Percentiles rank a stretch among this genome's conserved stretches.
phyloP scores from a whole-genome alignment of 2,113 vertebrate species.

The Circaetus cinerascens region DNA sequence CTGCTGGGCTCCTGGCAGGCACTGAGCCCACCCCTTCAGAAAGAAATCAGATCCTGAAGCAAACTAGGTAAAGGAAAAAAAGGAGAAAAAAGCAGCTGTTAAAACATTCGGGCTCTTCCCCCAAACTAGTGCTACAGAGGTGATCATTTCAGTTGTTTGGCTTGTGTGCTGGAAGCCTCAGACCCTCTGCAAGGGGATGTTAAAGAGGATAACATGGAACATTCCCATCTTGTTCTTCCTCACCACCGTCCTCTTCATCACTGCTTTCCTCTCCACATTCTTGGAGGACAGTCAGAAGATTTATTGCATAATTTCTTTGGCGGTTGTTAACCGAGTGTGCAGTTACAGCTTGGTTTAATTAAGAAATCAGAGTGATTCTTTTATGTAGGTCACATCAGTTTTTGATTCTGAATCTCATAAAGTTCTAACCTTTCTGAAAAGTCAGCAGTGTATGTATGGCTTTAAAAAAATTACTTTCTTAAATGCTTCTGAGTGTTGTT shows the following conservation, averaged over 20 bases:
- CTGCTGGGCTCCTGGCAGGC: constrained; percentile 63
- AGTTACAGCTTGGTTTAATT: constrained; percentile 79
- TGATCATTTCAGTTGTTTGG: constrained; percentile 8
- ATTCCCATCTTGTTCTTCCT: constrained; percentile 15
- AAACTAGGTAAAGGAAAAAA: constrained; percentile 74
- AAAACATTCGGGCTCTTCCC: constrained; percentile 78
- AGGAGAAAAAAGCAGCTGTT: constrained; percentile 85
- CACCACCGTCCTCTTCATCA: background rate
- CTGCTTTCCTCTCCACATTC: constrained; percentile 51
- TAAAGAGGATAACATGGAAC: background rate
- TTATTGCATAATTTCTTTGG: constrained; percentile 76
- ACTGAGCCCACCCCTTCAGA: constrained; percentile 70
- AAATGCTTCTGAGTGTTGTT: background rate
- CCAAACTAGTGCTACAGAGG: background rate
- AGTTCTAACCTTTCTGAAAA: constrained; percentile 71
- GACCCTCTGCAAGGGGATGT: background rate
- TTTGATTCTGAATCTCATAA: constrained; percentile 75
- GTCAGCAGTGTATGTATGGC: constrained; percentile 28
- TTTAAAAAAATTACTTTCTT: constrained; percentile 3
- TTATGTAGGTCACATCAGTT: constrained; percentile 81
- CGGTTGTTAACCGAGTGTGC: constrained; percentile 58
- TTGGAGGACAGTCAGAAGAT: constrained; percentile 71
- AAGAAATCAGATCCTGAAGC: constrained; percentile 79
- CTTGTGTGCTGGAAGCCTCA: background rate
- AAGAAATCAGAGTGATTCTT: constrained; percentile 76